Evolutionary conservation across 2,888 invertebrate species (phyloP), one percentile per base, ranked within the genome.

Genomic region (Cheilosia grossa): DNA sequence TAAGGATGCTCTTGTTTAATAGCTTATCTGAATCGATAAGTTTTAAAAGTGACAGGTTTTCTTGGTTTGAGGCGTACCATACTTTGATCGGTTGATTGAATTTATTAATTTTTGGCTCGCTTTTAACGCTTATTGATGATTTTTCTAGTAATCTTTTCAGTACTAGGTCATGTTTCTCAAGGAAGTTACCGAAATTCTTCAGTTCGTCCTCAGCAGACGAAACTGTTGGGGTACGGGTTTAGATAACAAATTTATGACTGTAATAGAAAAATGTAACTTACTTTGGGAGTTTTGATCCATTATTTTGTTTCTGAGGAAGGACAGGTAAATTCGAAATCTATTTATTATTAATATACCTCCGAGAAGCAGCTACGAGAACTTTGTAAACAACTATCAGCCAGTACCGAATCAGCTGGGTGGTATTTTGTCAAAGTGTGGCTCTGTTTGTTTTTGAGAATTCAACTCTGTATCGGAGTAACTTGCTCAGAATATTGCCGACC

Each of bases 21-120:
- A 95, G 92, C 89, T 95, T 96, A 91, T 98, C 97, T 27, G 97
- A 96, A 87, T 96, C 95, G 13, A 96, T 94, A 81, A 98, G 91
- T 87, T 96, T 94, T 40, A 95, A 92, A 40, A 96, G 91, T 4
- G 94, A 93, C 15, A 95, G 93, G 87, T 94, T 93, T 91, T 97
- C 97, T 24, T 86, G 80, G 78, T 89, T 87, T 24, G 87, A 75
- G 1, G 82, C 85, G 30, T 88, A 89, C 40, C 88, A 88, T 0
- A 90, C 86, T 64, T 89, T 87, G n/a, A 89, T 81, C 15, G 90
- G 88, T 21, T 66, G 72, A 42, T 70, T 72, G n/a, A 73, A 72
- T 61, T 83, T 78, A 67, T 30, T 27, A 33, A 54, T 74, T 82
- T 79, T 87, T 67, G 49, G 59, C 53, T 33, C 47, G 1, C 15